Conservation (phyloP, 2,113 vertebrate species). For the Myiozetetes cayanensis region DNA sequence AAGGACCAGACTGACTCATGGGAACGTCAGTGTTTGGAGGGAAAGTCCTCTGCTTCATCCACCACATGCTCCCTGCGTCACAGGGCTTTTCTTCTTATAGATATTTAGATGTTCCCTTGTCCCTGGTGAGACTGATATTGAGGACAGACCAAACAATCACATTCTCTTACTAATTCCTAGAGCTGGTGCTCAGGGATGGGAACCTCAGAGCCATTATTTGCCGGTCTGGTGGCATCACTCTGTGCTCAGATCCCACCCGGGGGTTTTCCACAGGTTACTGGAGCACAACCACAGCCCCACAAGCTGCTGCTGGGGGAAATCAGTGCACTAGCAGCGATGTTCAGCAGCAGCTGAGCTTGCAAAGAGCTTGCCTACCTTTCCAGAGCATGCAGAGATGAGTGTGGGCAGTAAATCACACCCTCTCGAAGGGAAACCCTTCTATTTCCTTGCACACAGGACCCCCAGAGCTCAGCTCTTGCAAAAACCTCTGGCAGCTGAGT, state of each 20-base stretch:
- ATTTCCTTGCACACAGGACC: rapidly evolving
- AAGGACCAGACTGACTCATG: not conserved
- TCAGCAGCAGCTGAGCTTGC: not conserved
- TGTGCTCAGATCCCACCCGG: not conserved
- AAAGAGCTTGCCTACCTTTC: not conserved
- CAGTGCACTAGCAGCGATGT: rapidly evolving
- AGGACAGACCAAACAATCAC: not conserved
- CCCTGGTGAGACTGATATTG: not conserved
- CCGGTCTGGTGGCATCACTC: rapidly evolving
- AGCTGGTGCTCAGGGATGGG: not conserved
- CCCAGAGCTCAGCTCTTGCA: not conserved
- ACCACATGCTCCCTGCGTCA: not conserved
- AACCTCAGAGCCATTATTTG: not conserved
- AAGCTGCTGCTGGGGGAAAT: rapidly evolving
- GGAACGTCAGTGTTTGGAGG: not conserved
- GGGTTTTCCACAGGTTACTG: not conserved
- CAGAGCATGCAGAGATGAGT: rapidly evolving
- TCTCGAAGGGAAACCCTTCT: rapidly evolving
- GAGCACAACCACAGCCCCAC: not conserved
- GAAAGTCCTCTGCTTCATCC: not conserved
- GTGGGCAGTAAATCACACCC: not conserved
- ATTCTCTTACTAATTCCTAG: not conserved
- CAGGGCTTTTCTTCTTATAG: not conserved
- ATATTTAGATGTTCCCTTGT: not conserved
- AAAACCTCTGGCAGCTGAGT: not conserved